Evolutionary conservation across 1,140 invertebrate genomes (phyloP).

Genomic region (Calliopsis andreniformis): DNA sequence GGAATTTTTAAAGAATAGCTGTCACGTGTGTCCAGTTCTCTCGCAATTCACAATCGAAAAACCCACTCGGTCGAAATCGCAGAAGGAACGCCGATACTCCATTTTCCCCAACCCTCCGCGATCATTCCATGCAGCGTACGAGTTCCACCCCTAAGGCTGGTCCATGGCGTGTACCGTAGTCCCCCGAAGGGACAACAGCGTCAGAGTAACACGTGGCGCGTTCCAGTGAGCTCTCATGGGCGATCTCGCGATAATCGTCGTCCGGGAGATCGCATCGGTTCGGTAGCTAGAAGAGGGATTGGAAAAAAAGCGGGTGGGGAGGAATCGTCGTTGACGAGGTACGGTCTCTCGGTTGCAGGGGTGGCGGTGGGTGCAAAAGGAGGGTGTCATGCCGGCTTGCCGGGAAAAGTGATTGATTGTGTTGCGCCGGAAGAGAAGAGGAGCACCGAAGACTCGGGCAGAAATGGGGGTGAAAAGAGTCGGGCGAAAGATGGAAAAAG

Average conservation of each 20-base stretch:
- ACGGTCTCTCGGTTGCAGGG: constrained; percentile 68
- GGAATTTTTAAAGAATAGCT: too few relatives aligned
- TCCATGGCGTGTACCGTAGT: background rate
- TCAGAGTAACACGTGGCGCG: constrained; percentile 17
- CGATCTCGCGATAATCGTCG: constrained; percentile 62
- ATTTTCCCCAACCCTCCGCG: too few relatives aligned
- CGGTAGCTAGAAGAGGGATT: constrained; percentile 27
- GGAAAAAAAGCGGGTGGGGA: constrained; percentile 54
- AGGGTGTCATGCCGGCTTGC: constrained; percentile 77
- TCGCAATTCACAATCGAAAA: too few relatives aligned
- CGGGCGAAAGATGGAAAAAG: constrained; percentile 58
- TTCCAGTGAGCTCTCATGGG: constrained; percentile 29
- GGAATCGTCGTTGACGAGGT: constrained; percentile 64
- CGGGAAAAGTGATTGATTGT: constrained; percentile 81
- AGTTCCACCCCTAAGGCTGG: background rate
- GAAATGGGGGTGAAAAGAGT: constrained; percentile 35
- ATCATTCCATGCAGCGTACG: background rate
- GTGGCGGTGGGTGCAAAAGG: constrained; percentile 76
- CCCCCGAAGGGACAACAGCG: background rate
- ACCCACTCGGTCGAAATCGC: too few relatives aligned
- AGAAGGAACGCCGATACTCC: too few relatives aligned
- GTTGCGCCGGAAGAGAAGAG: constrained; percentile 79
- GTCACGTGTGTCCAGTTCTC: too few relatives aligned
- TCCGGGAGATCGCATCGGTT: constrained; percentile 54
- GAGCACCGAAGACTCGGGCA: constrained; percentile 42